Evolutionary conservation across 2,113 vertebrate species (phyloP).

Genomic region (Tor tambroides): DNA sequence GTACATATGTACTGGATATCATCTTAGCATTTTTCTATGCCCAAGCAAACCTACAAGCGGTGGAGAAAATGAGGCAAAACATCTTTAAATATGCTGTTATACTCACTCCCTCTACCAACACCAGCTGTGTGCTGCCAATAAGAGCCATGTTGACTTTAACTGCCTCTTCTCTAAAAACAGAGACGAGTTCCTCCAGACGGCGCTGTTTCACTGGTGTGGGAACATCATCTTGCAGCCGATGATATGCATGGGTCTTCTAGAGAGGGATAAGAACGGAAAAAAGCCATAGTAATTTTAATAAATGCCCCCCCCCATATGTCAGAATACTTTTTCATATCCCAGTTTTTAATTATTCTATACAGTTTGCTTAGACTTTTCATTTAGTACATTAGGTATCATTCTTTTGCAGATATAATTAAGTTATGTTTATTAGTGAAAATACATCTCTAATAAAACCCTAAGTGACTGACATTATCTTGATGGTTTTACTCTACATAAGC

Average conservation of each 20-base stretch:
- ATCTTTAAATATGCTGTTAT: constrained; percentile 9
- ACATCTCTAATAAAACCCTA: neutral
- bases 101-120: constrained; percentile 90
- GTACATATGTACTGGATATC: neutral
- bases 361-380: neutral
- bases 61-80: neutral
- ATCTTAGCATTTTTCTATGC: neutral
- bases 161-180: constrained; percentile 83
- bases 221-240: constrained; percentile 82
- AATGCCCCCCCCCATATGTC: neutral
- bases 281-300: neutral
- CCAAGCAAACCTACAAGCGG: neutral
- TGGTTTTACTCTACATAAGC: neutral
- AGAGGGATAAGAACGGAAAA: neutral
- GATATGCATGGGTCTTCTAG: constrained; percentile 88
- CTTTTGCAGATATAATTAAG: neutral
- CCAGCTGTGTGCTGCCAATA: constrained; percentile 79
- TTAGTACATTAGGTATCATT: too few relatives aligned
- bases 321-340: neutral
- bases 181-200: constrained; percentile 82
- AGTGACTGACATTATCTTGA: neutral
- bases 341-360: neutral
- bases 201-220: constrained; percentile 79
- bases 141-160: constrained; percentile 71
- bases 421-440: neutral